phyloP scores from a whole-genome alignment of 2,888 invertebrate genomes.

The Dasypogon diadema region DNA sequence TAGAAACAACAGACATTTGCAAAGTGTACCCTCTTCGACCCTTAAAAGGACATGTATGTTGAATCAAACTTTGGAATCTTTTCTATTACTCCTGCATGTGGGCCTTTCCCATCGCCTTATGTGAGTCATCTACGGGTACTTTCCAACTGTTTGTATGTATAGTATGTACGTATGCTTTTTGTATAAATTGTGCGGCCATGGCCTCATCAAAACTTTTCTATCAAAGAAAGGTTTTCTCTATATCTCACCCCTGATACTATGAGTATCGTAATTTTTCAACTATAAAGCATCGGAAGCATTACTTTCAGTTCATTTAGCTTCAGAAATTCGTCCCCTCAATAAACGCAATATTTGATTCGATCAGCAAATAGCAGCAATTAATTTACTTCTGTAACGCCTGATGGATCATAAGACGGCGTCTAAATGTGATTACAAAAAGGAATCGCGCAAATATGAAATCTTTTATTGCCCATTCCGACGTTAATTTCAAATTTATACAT shows the following conservation, averaged over 20 bases:
- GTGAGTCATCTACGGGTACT: constrained; percentile 5
- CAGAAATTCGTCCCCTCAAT: constrained; percentile 20
- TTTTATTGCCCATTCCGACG: constrained; percentile 14
- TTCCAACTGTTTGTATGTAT: too few relatives aligned
- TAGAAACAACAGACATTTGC: constrained; percentile 31
- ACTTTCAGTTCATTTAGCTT: constrained; percentile 31
- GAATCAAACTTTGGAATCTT: not conserved
- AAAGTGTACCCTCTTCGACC: constrained; percentile 28
- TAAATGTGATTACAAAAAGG: not conserved
- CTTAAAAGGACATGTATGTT: not conserved
- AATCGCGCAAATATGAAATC: constrained; percentile 12
- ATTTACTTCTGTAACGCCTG: constrained; percentile 17
- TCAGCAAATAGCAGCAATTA: constrained; percentile 38
- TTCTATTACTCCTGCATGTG: not conserved
- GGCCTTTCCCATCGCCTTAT: not conserved
- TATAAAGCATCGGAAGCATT: constrained; percentile 16
- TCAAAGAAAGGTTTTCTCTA: not conserved
- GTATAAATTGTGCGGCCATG: constrained; percentile 15
- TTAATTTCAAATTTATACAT: constrained; percentile 3
- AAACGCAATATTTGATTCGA: constrained; percentile 22
- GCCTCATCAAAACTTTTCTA: constrained; percentile 13
- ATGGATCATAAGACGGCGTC: constrained; percentile 5
- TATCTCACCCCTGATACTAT: not conserved
- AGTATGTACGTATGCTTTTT: not conserved
- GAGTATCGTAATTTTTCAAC: constrained; percentile 25